These are phyloP conservation scores for Lucilia cuprina DNA, from an alignment of 1,140 invertebrate species.

Conservation along the genomic window DNA sequence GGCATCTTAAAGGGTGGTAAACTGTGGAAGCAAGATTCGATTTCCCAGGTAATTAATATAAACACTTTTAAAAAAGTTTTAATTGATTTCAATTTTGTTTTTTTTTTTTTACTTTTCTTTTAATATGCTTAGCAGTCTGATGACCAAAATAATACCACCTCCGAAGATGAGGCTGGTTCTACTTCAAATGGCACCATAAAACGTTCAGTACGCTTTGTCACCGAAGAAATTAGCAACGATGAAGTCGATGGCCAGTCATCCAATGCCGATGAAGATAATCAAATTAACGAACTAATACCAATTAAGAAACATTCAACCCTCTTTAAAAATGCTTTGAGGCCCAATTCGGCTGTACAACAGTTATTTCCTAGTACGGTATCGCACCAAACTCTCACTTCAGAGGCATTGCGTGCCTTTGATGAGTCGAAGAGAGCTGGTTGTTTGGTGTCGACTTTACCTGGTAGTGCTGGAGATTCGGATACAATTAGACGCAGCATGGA, in stretches of 20 bases:
- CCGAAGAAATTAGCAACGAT: slow-evolving; percentile 46
- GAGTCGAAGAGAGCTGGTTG: slow-evolving; percentile 69
- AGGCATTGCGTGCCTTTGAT: slow-evolving; percentile 71
- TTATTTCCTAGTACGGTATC: slow-evolving; percentile 70
- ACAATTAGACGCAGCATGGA: slow-evolving; percentile 73
- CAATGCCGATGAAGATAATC: slow-evolving; percentile 53
- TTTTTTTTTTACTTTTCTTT: not conserved
- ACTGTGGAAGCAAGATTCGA: slow-evolving; percentile 67
- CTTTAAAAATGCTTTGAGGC: slow-evolving; percentile 59
- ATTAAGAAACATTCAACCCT: slow-evolving; percentile 61
- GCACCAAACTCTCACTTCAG: slow-evolving; percentile 70
- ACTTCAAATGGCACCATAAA: slow-evolving; percentile 42
- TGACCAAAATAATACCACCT: slow-evolving; percentile 59
- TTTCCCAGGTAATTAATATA: slow-evolving; percentile 55
- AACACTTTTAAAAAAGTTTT: not conserved
- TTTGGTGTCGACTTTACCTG: slow-evolving; percentile 59
- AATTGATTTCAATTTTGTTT: not conserved
- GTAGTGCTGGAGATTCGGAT: slow-evolving; percentile 65
- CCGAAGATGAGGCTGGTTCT: slow-evolving; percentile 53
- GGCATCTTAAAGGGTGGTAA: slow-evolving; percentile 72
- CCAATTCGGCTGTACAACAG: slow-evolving; percentile 78
- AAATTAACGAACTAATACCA: slow-evolving; percentile 59
- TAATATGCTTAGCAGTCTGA: slow-evolving; percentile 49
- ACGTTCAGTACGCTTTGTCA: slow-evolving; percentile 60
- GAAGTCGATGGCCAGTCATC: slow-evolving; percentile 48